phyloP scores from a whole-genome alignment of 2,797 vertebrate genomes.

The Chromobotia macracanthus region DNA sequence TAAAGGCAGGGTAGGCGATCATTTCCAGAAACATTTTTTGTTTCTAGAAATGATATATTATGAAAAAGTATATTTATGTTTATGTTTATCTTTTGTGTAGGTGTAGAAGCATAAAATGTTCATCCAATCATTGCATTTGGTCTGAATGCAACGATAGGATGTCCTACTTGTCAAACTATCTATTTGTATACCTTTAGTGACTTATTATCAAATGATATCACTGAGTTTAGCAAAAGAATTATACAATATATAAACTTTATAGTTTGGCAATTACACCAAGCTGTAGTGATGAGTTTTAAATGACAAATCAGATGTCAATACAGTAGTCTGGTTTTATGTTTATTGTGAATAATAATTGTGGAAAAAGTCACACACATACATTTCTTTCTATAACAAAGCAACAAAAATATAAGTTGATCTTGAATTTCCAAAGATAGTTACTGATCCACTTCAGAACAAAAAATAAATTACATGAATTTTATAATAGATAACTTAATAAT shows the following conservation, averaged over 20 bases:
- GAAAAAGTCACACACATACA: constrained; percentile 60
- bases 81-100: too few relatives aligned
- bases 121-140: too few relatives aligned
- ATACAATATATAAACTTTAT: not conserved
- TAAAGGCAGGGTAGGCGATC: too few relatives aligned
- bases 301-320: not conserved
- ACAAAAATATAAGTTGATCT: constrained; percentile 64
- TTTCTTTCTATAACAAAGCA: constrained; percentile 53
- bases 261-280: not conserved
- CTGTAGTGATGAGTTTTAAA: not conserved
- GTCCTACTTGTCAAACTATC: too few relatives aligned
- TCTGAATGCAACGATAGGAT: too few relatives aligned
- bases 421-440: constrained; percentile 68
- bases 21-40: too few relatives aligned
- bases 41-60: too few relatives aligned
- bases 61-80: too few relatives aligned
- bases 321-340: constrained; percentile 51
- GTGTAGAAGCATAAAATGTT: too few relatives aligned
- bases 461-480: constrained; percentile 81
- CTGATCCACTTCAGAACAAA: constrained; percentile 68
- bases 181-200: too few relatives aligned
- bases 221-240: not conserved
- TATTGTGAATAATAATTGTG: constrained; percentile 70
- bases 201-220: too few relatives aligned
- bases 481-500: constrained; percentile 83